These are phyloP conservation scores for Ceratosolen fusciceps DNA, from an alignment of 1,140 invertebrate genomes.

Conservation along the genomic window DNA sequence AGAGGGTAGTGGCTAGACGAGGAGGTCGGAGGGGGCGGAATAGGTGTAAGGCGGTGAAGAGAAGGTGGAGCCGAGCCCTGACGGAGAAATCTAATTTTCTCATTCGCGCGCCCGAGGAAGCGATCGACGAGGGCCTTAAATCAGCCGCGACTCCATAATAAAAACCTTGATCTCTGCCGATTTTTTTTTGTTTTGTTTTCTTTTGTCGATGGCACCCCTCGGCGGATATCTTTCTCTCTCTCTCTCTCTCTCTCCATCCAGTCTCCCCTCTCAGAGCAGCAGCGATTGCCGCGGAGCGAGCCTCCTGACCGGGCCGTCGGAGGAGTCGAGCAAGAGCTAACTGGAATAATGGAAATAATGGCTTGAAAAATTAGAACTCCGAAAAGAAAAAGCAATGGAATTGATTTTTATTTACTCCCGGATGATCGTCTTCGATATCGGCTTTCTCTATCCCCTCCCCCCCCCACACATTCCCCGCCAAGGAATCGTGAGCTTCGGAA, in stretches of 20 bases:
- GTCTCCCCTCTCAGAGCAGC: not conserved
- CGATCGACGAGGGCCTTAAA: not conserved
- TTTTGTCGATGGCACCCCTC: constrained; percentile 50
- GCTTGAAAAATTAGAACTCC: constrained; percentile 3
- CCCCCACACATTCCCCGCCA: too few relatives aligned
- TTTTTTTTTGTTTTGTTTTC: too few relatives aligned
- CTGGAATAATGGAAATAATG: constrained; percentile 35
- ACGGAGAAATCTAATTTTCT: constrained; percentile 41
- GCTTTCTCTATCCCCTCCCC: not conserved
- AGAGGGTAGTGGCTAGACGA: too few relatives aligned
- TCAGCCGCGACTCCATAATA: not conserved
- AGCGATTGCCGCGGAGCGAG: not conserved
- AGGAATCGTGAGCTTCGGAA: not conserved
- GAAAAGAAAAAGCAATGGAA: not conserved
- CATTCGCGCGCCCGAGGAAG: constrained; percentile 22
- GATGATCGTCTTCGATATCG: not conserved
- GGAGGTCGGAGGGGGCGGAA: too few relatives aligned
- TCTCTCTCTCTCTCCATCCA: too few relatives aligned
- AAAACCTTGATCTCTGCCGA: constrained; percentile 42
- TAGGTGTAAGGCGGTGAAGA: too few relatives aligned
- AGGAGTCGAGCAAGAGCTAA: not conserved
- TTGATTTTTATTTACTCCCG: constrained; percentile 30
- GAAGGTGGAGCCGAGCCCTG: not conserved
- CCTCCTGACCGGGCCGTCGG: not conserved
- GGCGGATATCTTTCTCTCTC: too few relatives aligned